Conservation (phyloP, 2,797 vertebrate genomes). For the Leptodactylus fallax region DNA sequence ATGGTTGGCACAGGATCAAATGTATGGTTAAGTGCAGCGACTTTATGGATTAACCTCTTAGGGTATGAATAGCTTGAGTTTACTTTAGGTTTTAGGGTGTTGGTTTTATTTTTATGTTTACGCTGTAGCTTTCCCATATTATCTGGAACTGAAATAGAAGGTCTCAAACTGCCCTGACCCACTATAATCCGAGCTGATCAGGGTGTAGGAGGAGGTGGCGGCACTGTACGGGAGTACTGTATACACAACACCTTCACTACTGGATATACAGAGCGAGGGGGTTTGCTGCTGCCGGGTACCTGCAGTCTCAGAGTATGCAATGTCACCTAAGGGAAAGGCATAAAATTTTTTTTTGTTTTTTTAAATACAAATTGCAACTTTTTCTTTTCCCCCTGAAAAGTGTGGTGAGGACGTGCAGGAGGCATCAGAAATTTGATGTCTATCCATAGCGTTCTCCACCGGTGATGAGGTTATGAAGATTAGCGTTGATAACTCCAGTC, state of each 20-base stretch:
- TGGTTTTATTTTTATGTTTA: neutral
- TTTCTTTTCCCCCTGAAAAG: no score
- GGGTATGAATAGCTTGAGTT: neutral
- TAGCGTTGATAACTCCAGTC: no score
- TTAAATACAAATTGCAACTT: no score
- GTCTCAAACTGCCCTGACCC: neutral
- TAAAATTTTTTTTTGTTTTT: rapidly evolving
- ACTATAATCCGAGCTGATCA: neutral
- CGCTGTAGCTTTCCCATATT: neutral
- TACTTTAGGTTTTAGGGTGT: neutral
- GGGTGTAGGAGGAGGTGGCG: neutral
- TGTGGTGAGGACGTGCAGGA: no score
- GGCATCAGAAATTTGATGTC: no score
- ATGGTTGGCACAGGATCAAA: neutral
- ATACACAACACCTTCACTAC: neutral
- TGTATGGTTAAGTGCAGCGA: neutral
- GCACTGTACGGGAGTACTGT: neutral
- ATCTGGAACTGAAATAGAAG: neutral
- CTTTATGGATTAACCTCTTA: neutral
- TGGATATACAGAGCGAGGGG: no score
- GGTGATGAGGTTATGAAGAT: no score
- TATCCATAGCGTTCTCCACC: no score
- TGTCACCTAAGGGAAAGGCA: no score
- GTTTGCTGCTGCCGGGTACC: no score
- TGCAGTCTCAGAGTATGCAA: no score